Evolutionary conservation across 1,140 invertebrate species (phyloP), one percentile per base, ranked within the genome.

Genomic region (Gonatopus flavifemur): DNA sequence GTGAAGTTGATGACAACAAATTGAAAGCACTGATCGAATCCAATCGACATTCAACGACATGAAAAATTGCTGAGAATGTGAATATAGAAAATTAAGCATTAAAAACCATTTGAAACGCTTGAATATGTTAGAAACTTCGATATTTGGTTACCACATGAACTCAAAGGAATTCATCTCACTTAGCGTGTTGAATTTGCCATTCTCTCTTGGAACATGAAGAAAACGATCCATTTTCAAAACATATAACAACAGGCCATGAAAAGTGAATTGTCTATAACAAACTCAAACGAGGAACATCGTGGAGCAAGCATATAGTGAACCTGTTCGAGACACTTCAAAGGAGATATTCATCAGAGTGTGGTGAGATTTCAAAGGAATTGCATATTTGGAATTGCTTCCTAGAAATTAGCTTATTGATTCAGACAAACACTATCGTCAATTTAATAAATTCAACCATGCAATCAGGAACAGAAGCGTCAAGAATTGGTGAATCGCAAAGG

Each of bases 361-460:
- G 42, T 45, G 32, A 21, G 32, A 45, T 35, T 45, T 21, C 1
- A 45, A 45, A 25, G 42, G 31, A 45, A 45, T 45, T 21, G 13
- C 25, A 25, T 35, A 20, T 41, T 69, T 61, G 60, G 63, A 69
- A 55, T 48, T 66, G 43, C 57, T 31, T 21, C 3, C 10, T 36
- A 46, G 55, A 44, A 56, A 51, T 28, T 41, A 58, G 37, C 58
- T 57, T 16, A 38, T 65, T 18, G 59, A 59, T 56, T 60, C 46
- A 32, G 45, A 40, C 36, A 18, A 55, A 1, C 61, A 63, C 52
- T 62, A 57, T 51, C 25, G 67, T 62, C 64, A 70, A 68, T 49
- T 69, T 45, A 46, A 61, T 49, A 49, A 56, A 36, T 56, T 70
- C 48, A 70, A 69, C 18, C 1, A 15, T 8, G 40, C 55, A 18